Evolutionary conservation across 1,140 invertebrate species (phyloP).

Genomic region (Penaeus chinensis): DNA sequence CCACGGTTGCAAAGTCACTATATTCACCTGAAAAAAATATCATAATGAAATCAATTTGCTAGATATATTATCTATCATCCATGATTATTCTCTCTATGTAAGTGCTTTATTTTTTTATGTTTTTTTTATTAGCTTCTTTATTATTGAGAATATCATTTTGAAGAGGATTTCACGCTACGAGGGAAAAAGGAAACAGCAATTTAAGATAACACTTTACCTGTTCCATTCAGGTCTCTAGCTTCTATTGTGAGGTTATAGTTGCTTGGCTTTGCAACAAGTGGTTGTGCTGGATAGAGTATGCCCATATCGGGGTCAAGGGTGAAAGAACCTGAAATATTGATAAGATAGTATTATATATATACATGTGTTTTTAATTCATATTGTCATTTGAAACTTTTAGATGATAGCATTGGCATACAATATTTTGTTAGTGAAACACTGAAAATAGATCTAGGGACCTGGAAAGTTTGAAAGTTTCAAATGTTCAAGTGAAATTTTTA

Average conservation of each 20-base stretch:
- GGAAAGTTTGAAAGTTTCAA: constrained; percentile 52
- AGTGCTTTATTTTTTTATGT: too few species aligned
- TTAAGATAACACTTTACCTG: constrained; percentile 66
- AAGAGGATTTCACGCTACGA: background rate
- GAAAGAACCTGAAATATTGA: constrained; percentile 70
- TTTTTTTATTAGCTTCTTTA: too few species aligned
- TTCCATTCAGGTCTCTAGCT: constrained; percentile 79
- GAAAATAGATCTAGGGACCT: constrained; percentile 16
- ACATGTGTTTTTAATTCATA: background rate
- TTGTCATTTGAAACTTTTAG: constrained; percentile 4
- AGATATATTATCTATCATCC: too few species aligned
- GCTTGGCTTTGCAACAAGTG: constrained; percentile 69
- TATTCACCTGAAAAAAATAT: constrained; percentile 68
- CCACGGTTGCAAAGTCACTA: constrained; percentile 78
- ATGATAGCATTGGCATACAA: background rate
- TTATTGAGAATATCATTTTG: too few species aligned
- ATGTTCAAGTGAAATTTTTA: too few species aligned
- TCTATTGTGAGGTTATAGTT: constrained; percentile 76
- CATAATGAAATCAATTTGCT: background rate
- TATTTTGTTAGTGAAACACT: background rate
- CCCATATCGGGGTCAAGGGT: constrained; percentile 79
- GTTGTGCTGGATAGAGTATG: constrained; percentile 81
- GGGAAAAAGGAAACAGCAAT: background rate
- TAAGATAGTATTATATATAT: background rate
- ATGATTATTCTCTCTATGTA: too few species aligned